phyloP scores from a whole-genome alignment of 2,888 invertebrate species.

The Scaptomyza tumidula region DNA sequence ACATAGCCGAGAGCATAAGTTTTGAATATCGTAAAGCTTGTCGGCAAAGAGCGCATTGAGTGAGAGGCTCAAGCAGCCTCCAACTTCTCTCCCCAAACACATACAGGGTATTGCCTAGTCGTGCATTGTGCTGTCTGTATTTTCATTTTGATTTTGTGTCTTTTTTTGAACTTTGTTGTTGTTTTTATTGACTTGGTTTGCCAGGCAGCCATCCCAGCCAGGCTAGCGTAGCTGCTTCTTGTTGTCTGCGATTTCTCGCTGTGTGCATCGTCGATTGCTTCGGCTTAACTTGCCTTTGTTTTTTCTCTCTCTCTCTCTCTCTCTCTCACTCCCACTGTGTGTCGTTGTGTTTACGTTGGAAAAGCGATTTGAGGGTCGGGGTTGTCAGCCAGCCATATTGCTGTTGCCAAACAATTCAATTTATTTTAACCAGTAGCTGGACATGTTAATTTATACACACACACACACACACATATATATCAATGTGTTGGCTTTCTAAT shows the following conservation, averaged over 20 bases:
- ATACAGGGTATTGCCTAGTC: neutral
- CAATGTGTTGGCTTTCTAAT: no score
- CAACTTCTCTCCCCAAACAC: no score
- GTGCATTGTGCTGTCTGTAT: neutral
- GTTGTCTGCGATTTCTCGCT: constrained; percentile 44
- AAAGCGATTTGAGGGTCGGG: constrained; percentile 52
- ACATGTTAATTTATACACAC: constrained; percentile 51
- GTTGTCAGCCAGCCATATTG: constrained; percentile 23
- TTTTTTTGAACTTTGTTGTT: constrained; percentile 11
- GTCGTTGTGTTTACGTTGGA: constrained; percentile 13
- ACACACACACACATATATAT: no score
- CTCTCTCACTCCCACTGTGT: neutral
- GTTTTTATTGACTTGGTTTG: constrained; percentile 48
- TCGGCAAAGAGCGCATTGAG: no score
- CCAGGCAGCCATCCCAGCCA: constrained; percentile 3
- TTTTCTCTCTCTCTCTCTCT: neutral
- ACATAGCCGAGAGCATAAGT: no score
- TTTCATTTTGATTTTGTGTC: neutral
- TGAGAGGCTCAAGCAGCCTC: no score
- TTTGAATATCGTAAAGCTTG: no score
- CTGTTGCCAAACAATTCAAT: constrained; percentile 72
- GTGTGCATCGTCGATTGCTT: constrained; percentile 58
- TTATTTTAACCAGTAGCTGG: constrained; percentile 67
- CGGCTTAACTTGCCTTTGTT: constrained; percentile 64
- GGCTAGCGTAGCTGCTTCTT: constrained; percentile 24